Evolutionary conservation across 2,888 invertebrate genomes (phyloP).

Genomic region (Cyrtodaria siliqua): DNA sequence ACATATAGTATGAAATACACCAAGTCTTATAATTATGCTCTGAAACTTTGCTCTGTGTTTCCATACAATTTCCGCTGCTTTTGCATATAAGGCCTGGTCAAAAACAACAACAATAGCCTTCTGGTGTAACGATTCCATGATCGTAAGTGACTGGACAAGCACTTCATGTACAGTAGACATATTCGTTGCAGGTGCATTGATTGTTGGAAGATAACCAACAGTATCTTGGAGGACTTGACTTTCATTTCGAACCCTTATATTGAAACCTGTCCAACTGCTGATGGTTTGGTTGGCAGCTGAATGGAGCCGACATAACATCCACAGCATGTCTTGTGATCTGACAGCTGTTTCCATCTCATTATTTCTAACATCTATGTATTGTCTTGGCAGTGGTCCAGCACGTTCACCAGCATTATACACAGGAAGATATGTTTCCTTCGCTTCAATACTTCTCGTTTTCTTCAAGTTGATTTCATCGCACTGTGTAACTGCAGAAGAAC

Average conservation of each 20-base stretch:
- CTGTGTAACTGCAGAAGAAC: not conserved
- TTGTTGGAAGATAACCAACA: conserved; percentile 22
- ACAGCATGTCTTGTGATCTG: too few species aligned
- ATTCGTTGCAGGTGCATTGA: conserved; percentile 16
- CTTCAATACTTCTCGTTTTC: too few species aligned
- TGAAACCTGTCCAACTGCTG: conserved; percentile 2
- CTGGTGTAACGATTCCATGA: not conserved
- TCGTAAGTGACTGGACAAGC: not conserved
- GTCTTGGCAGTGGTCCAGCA: too few species aligned
- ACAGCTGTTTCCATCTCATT: not conserved
- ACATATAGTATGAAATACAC: conserved; percentile 37
- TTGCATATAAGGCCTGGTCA: conserved; percentile 39
- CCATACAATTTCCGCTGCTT: conserved; percentile 26
- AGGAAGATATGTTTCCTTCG: too few species aligned
- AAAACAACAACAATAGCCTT: conserved; percentile 17
- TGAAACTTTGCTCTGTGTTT: not conserved
- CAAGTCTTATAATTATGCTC: conserved; percentile 15
- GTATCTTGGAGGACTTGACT: not conserved
- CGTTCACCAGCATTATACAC: too few species aligned
- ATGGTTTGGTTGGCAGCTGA: not conserved
- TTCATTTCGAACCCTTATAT: not conserved
- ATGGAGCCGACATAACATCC: not conserved
- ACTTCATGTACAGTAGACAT: not conserved
- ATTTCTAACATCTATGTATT: too few species aligned
- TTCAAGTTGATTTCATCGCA: too few species aligned